Evolutionary conservation across 2,888 invertebrate genomes (phyloP), one percentile per base, ranked within the genome.

Genomic region (Amblyjoppa fuscipennis): DNA sequence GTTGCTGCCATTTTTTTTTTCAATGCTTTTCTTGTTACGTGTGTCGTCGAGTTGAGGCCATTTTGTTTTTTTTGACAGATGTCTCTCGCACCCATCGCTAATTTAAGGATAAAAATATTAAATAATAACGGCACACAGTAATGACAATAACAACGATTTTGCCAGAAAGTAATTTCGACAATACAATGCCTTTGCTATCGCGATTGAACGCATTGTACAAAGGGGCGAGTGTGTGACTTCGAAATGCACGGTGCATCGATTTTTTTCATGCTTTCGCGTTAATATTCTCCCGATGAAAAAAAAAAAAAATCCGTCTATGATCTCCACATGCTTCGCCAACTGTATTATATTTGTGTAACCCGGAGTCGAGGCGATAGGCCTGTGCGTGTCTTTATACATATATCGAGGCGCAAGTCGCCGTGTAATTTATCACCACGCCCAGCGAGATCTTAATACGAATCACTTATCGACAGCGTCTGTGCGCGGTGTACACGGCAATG

Each of bases 401-500:
- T 61, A 41, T 53, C 11, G 79, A 38, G 81, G 86, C 82, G 81
- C 89, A 83, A 89, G 91, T 89, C 90, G 86, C 86, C 88, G 88
- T 89, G 89, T 90, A 92, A 91, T 91, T 91, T 91, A 92, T 92
- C 88, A 89, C 90, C 90, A 89, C 90, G 91, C 89, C 91, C 89
- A 87, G 88, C 89, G 90, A 91, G 91, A 92, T 92, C 92, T 91
- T 92, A 92, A 91, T 91, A 90, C 90, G 89, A 92, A 92, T 91
- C 91, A 91, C 89, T 90, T 89, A 91, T 90, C 90, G 89, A 88
- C 89, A 86, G 87, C 75, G 64, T 16, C 7, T 64, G 31, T 34
- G 31, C 64, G 25, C 64, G 34, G 34, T 16, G 11, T 61, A 31
- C 13, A 34, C 41, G 34, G 68, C 70, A 41, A 49, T 71, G 75